Base-by-base conservation (phyloP, 2,888 invertebrate genomes). In the Phania funesta region DNA sequence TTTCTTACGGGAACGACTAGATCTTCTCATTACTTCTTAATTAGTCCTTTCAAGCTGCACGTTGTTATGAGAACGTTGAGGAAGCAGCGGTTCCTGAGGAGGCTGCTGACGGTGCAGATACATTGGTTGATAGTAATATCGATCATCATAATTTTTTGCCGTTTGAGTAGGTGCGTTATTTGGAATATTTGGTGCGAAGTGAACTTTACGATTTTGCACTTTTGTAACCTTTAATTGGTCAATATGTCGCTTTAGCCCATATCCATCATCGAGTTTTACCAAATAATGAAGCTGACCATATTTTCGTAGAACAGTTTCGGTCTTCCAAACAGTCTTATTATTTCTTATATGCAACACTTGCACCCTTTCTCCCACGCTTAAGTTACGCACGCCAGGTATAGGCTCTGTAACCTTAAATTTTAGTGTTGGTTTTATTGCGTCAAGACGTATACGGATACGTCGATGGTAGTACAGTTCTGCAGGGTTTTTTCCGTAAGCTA, bases 291-390 rank as follows among this genome's bases (percentile, higher is more conserved):
- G 8, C 13, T 22, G 29, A 22, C 24, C 48, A 2, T 18, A 16
- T 18, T 46, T 46, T 11, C 50, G 38, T 22, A 74, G 0, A 18
- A 74, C 54, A 11, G 24, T 62, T 32, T 73, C 80, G 7, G 20
- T 56, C 46, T 80, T 80, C 64, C 80, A 76, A 13, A 76, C 54
- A 8, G 68, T 67, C 32, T 80, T 80, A 54, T 71, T 77, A 41
- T 64, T 71, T 32, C 26, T 24, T 3, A 46, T 77, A n/a, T 65
- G 58, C 44, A 70, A 48, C 8, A 54, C 70, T 65, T 71, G 62
- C 1, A 81, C 71, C 13, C 73, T 58, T 62, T 79, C 75, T 60
- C 65, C 75, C 56, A 75, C 68, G 20, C 70, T 77, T 74, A 77
- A 35, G 22, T 65, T 44, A 9, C 79, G 67, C 8, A 68, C 76